Percentiles rank a stretch among this genome's conserved stretches.
phyloP scores from a whole-genome alignment of 1,140 invertebrate genomes.

The Tetragnatha versicolor region DNA sequence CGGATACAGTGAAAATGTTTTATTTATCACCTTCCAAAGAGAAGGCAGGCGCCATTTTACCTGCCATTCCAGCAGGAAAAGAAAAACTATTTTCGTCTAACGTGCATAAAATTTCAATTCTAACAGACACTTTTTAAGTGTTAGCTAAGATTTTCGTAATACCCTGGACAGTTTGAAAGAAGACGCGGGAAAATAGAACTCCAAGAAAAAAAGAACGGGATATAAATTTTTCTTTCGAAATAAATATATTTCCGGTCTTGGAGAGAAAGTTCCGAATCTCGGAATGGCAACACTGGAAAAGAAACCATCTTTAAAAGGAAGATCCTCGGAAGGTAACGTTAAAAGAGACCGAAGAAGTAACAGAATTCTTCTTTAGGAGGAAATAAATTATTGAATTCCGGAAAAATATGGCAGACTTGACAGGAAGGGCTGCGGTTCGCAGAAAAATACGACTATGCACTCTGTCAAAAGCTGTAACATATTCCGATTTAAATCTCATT shows the following conservation, averaged over 20 bases:
- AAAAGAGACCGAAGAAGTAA: too few species aligned
- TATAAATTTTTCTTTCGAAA: too few species aligned
- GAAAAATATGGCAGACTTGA: neutral
- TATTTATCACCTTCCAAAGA: neutral
- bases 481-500: neutral
- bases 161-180: neutral
- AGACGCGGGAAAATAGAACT: too few species aligned
- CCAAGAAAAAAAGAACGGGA: too few species aligned
- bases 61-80: neutral
- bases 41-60: neutral
- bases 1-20: neutral
- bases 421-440: neutral
- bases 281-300: neutral
- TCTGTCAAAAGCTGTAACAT: conserved; percentile 1
- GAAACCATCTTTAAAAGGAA: neutral
- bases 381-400: conserved; percentile 17
- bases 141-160: conserved; percentile 1
- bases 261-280: neutral
- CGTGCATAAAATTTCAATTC: conserved; percentile 11
- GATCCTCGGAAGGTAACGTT: neutral
- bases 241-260: too few species aligned
- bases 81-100: neutral
- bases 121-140: conserved; percentile 8
- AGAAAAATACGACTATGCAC: neutral
- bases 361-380: neutral